These are phyloP conservation scores for Margaritifera margaritifera DNA, from an alignment of 2,888 invertebrate species.

Conservation along the genomic window DNA sequence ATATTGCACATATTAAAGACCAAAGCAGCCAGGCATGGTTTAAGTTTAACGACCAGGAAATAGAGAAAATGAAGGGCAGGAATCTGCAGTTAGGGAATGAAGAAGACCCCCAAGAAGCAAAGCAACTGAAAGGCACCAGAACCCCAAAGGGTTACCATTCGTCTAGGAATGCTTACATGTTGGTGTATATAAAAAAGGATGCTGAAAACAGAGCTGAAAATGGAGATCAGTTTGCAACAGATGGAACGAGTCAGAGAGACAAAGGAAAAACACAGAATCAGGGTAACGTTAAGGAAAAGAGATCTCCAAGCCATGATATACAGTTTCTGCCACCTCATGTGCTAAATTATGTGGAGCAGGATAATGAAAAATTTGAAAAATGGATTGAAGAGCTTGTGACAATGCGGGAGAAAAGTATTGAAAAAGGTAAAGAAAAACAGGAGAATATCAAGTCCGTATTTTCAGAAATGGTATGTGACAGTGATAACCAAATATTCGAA, in stretches of 20 bases:
- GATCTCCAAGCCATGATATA: constrained; percentile 3
- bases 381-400: constrained; percentile 66
- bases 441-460: constrained; percentile 56
- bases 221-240: not conserved
- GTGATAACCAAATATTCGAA: constrained; percentile 68
- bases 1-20: constrained; percentile 78
- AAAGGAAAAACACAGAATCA: constrained; percentile 15
- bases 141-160: constrained; percentile 73
- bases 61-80: constrained; percentile 72
- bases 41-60: constrained; percentile 79
- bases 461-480: constrained; percentile 30
- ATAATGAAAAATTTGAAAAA: constrained; percentile 72
- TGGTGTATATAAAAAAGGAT: constrained; percentile 75
- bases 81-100: constrained; percentile 71
- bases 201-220: constrained; percentile 8
- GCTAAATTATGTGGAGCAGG: constrained; percentile 62
- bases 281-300: constrained; percentile 1
- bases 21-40: constrained; percentile 77
- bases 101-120: constrained; percentile 72
- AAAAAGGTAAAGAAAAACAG: constrained; percentile 59
- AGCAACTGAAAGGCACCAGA: constrained; percentile 47
- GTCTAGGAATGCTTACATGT: constrained; percentile 79
- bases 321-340: constrained; percentile 35
- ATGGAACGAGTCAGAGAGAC: not conserved
- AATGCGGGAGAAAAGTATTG: constrained; percentile 56